A percentile compares a stretch with the other conserved stretches of the same genome.
These are phyloP conservation scores for Ctenomys sociabilis DNA, from an alignment of 2,113 vertebrate genomes.

Conservation along the genomic window DNA sequence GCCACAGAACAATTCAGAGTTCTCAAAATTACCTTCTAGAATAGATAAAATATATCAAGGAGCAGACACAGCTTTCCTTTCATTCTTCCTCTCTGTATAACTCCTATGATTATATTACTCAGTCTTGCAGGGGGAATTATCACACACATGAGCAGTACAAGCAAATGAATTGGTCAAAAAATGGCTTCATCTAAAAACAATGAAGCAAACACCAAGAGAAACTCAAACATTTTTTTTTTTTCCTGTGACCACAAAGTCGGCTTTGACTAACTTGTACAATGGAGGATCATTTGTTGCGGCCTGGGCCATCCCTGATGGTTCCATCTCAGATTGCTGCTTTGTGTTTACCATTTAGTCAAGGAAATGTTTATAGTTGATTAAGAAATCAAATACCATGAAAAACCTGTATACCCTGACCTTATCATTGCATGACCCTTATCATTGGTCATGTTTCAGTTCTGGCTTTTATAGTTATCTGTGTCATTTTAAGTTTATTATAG, in stretches of 20 bases:
- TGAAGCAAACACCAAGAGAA: slow-evolving; percentile 70
- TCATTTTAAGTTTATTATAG: not conserved
- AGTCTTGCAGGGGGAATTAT: not conserved
- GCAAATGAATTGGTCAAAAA: slow-evolving; percentile 53
- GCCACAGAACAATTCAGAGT: not conserved
- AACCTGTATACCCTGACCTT: not conserved
- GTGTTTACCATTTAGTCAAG: slow-evolving; percentile 38
- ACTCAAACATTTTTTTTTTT: slow-evolving; percentile 32
- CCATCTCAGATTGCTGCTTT: not conserved
- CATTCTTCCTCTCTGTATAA: not conserved
- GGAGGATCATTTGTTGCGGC: not conserved
- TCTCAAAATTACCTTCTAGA: not conserved
- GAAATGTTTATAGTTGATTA: slow-evolving; percentile 53
- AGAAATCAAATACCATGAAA: not conserved
- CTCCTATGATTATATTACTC: slow-evolving; percentile 15
- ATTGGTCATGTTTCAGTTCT: slow-evolving; percentile 25
- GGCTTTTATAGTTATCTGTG: not conserved
- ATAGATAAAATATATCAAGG: not conserved
- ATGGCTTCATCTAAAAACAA: slow-evolving; percentile 68
- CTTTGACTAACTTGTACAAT: slow-evolving; percentile 74
- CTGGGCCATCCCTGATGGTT: not conserved
- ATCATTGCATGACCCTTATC: not conserved
- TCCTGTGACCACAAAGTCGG: slow-evolving; percentile 71
- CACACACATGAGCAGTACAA: slow-evolving; percentile 2
- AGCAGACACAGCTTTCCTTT: slow-evolving; percentile 24